A percentile compares a stretch with the other conserved stretches of the same genome.
phyloP scores from a whole-genome alignment of 1,140 invertebrate genomes.

The Plectrocnemia conspersa region DNA sequence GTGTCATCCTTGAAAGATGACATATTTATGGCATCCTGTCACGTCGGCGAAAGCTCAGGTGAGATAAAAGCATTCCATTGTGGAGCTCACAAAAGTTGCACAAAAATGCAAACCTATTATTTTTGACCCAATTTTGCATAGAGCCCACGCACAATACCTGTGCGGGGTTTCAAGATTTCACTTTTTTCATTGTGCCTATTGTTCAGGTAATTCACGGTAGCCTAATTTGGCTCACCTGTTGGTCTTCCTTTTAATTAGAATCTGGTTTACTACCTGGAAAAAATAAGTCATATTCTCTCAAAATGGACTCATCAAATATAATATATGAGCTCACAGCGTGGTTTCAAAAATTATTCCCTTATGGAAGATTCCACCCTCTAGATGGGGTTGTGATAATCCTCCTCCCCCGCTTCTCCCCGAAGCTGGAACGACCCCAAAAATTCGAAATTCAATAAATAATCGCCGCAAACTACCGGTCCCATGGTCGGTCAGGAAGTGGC shows the following conservation, averaged over 20 bases:
- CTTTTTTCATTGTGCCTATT: slow-evolving; percentile 18
- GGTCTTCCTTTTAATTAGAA: no score
- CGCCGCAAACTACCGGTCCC: slow-evolving; percentile 29
- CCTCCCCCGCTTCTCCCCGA: slow-evolving; percentile 7
- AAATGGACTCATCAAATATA: no score
- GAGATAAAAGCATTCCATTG: slow-evolving; percentile 20
- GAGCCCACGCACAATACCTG: slow-evolving; percentile 5
- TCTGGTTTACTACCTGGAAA: no score
- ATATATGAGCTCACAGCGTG: no score
- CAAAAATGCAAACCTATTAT: slow-evolving; percentile 19
- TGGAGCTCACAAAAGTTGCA: slow-evolving; percentile 7
- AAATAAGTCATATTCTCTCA: no score
- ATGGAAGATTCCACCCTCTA: neutral
- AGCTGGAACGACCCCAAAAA: slow-evolving; percentile 32
- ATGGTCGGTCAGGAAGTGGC: slow-evolving; percentile 25
- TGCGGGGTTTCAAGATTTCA: no score
- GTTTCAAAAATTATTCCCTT: no score
- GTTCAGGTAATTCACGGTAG: no score
- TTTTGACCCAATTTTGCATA: slow-evolving; percentile 13
- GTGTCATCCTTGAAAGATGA: slow-evolving; percentile 27
- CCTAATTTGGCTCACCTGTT: no score
- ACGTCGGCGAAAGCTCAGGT: slow-evolving; percentile 15
- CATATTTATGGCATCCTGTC: slow-evolving; percentile 27
- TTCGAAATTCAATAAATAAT: slow-evolving; percentile 37
- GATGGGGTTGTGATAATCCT: slow-evolving; percentile 15